Base-by-base conservation (phyloP, 2,113 vertebrate species). In the Xenopus laevis region DNA sequence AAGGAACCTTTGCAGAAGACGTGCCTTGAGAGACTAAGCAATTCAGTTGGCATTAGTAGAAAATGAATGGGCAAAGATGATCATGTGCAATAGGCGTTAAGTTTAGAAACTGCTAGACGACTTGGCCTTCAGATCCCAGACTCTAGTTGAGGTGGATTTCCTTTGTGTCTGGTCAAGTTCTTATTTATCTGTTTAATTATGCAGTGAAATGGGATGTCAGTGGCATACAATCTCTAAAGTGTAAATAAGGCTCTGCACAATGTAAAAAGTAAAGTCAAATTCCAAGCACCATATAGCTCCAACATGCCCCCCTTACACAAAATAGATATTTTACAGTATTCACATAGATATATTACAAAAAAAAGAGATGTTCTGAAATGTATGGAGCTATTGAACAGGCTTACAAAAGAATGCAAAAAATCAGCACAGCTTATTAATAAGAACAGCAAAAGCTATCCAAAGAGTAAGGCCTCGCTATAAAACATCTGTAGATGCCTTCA, bases 171-270 rank as follows among this genome's bases (percentile, higher is more conserved):
- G 7, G 3, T 33, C 8, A 40, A 33, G 23, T 18, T 17, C 21
- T 9, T 33, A 23, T 61, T 61, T 27, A 27, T 4, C 23, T 27
- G 23, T 27, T 27, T 61, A 21, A 23, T 20, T 27, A 4, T 23
- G 59, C 13, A 61, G 59, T 23, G 20, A 33, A 30, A 33, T 33
- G 15, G 23, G 60, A 82, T 84, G 77, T 82, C 88, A 78, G 82
- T 72, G 85, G 87, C 84, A 82, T 76, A 85, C 82, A 86, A 87
- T 89, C 84, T 92, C 94, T 79, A 92, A 93, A 94, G 89, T 89
- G 89, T 87, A 91, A 91, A 88, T 89, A 91, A 92, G 92, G 89
- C 90, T 90, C 94, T 88, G 91, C 93, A 75, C 95, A 89, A 96
- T 95, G 89, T 93, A 92, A 95, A 86, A 80, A 94, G 83, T 79